phyloP scores from a whole-genome alignment of 2,888 invertebrate genomes.

The Ophion slaviceki region DNA sequence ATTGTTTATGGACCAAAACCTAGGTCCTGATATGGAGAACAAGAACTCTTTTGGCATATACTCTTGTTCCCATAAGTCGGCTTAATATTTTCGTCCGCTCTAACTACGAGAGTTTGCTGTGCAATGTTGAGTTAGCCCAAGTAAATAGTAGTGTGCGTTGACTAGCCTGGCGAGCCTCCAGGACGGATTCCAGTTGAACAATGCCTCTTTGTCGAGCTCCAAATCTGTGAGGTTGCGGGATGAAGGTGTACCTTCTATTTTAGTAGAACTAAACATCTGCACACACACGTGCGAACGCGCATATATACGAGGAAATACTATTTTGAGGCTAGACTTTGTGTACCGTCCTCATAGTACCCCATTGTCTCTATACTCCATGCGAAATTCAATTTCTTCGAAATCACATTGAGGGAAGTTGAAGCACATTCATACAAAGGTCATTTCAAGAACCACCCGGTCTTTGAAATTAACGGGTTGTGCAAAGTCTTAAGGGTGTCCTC shows the following conservation, averaged over 20 bases:
- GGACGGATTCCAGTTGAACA: slow-evolving; percentile 76
- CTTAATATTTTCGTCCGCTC: slow-evolving; percentile 12
- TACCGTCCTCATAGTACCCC: background rate
- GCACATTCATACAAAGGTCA: too few relatives aligned
- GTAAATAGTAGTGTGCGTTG: slow-evolving; percentile 74
- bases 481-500: too few relatives aligned
- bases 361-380: background rate
- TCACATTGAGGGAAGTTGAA: background rate
- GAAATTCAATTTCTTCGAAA: background rate
- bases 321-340: background rate
- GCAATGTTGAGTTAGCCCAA: slow-evolving; percentile 79
- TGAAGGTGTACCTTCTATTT: slow-evolving; percentile 12
- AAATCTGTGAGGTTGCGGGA: slow-evolving; percentile 14
- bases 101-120: slow-evolving; percentile 55
- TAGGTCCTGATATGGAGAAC: slow-evolving; percentile 13
- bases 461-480: too few relatives aligned
- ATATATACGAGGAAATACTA: background rate
- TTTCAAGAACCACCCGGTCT: too few relatives aligned
- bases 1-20: background rate
- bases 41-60: slow-evolving; percentile 24
- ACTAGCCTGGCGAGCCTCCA: slow-evolving; percentile 60
- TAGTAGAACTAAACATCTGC: background rate
- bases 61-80: background rate
- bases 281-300: slow-evolving; percentile 9
- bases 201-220: slow-evolving; percentile 76